Percentiles rank a stretch among this genome's conserved stretches.
Conservation (phyloP, 2,888 invertebrate species). For the Limenitis arthemis region DNA sequence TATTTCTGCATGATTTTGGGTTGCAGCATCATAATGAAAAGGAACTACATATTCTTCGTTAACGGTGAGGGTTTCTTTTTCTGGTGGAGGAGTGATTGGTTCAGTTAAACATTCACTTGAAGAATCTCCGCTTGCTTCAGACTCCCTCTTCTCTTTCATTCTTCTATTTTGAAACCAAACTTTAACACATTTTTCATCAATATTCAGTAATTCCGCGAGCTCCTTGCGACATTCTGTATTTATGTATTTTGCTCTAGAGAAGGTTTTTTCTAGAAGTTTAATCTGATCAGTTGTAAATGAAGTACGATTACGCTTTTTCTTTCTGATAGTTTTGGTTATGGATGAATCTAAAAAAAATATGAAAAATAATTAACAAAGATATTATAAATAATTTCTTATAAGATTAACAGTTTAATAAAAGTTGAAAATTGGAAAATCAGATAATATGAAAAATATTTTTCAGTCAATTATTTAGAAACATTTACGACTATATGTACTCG, state of each 20-base stretch:
- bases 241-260: slow-evolving; percentile 72
- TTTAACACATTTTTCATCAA: slow-evolving; percentile 82
- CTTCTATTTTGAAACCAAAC: slow-evolving; percentile 89
- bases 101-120: slow-evolving; percentile 23
- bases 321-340: slow-evolving; percentile 38
- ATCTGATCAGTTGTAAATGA: slow-evolving; percentile 82
- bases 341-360: slow-evolving; percentile 27
- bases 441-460: no score
- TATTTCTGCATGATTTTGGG: background rate
- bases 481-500: no score
- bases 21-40: background rate
- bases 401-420: background rate
- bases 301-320: slow-evolving; percentile 77
- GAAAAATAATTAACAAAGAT: background rate
- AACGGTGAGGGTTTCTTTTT: background rate
- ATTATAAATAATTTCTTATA: background rate
- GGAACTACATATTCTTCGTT: background rate
- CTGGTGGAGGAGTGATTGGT: slow-evolving; percentile 15
- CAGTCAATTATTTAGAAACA: no score
- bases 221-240: slow-evolving; percentile 75
- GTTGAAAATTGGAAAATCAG: no score
- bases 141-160: slow-evolving; percentile 79
- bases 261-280: slow-evolving; percentile 71
- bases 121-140: slow-evolving; percentile 40
- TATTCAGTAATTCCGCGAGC: slow-evolving; percentile 72